Evolutionary conservation across 2,797 vertebrate genomes (phyloP).

Genomic region (Echiichthys vipera): DNA sequence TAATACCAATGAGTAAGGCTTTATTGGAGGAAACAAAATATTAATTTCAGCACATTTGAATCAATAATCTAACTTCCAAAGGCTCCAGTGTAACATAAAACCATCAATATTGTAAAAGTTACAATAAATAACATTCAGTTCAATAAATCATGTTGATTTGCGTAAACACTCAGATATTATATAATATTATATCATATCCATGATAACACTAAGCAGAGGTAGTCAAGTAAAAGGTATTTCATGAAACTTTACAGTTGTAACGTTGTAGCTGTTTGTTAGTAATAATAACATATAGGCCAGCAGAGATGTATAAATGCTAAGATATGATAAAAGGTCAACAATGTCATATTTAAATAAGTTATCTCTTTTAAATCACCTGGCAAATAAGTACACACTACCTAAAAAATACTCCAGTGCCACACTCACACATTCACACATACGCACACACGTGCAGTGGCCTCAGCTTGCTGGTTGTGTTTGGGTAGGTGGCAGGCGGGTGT

Average conservation of each 20-base stretch:
- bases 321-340: constrained; percentile 6
- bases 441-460: neutral
- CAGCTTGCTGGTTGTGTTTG: constrained; percentile 18
- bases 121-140: constrained; percentile 35
- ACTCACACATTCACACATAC: neutral
- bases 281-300: neutral
- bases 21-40: constrained; percentile 32
- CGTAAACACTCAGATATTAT: too few relatives aligned
- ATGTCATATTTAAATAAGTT: neutral
- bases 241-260: neutral
- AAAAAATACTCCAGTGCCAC: constrained; percentile 3
- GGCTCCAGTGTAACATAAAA: constrained; percentile 4
- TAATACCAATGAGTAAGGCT: neutral
- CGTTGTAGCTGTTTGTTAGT: neutral
- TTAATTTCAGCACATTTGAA: constrained; percentile 9
- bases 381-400: constrained; percentile 8
- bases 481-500: neutral
- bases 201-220: constrained; percentile 18
- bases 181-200: too few relatives aligned
- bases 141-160: constrained; percentile 26
- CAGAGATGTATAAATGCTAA: neutral
- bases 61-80: neutral
- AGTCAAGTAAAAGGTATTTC: constrained; percentile 2
- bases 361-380: neutral
- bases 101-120: constrained; percentile 12